Evolutionary conservation across 2,113 vertebrate genomes (phyloP).

Genomic region (Tangachromis dhanisi): DNA sequence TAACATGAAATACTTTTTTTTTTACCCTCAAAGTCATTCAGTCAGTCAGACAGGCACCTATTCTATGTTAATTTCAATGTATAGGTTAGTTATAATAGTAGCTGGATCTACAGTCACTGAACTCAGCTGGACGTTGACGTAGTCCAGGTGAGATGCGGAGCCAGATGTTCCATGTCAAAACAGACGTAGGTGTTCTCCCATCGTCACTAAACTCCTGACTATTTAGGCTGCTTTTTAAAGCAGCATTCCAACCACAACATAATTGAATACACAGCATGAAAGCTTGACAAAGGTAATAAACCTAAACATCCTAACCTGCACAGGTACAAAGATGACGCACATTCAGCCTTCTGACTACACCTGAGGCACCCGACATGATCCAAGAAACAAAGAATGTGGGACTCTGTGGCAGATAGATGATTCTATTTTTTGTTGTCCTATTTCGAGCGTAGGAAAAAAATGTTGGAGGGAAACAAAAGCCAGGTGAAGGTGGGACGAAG

Average conservation of each 20-base stretch:
- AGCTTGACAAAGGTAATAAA: neutral
- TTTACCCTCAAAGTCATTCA: neutral
- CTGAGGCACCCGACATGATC: slow-evolving; percentile 27
- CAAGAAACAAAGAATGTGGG: slow-evolving; percentile 30
- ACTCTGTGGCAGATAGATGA: neutral
- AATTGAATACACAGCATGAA: neutral
- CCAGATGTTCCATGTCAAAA: neutral
- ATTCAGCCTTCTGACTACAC: slow-evolving; percentile 24
- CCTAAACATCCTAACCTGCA: slow-evolving; percentile 21
- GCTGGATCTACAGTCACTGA: neutral
- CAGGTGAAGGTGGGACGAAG: slow-evolving; percentile 42
- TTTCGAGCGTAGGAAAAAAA: neutral
- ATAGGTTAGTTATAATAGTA: neutral
- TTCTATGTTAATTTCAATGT: neutral
- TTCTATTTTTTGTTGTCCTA: neutral
- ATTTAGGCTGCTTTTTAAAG: neutral
- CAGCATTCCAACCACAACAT: neutral
- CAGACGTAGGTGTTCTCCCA: neutral
- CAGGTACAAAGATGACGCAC: slow-evolving; percentile 61
- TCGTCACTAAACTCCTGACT: neutral
- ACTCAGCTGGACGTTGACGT: neutral
- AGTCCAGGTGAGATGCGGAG: neutral
- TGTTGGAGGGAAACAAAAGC: neutral
- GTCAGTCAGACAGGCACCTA: neutral
- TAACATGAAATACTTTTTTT: neutral